Evolutionary conservation across 2,888 invertebrate species (phyloP), one percentile per base, ranked within the genome.

Genomic region (Synergus itoensis): DNA sequence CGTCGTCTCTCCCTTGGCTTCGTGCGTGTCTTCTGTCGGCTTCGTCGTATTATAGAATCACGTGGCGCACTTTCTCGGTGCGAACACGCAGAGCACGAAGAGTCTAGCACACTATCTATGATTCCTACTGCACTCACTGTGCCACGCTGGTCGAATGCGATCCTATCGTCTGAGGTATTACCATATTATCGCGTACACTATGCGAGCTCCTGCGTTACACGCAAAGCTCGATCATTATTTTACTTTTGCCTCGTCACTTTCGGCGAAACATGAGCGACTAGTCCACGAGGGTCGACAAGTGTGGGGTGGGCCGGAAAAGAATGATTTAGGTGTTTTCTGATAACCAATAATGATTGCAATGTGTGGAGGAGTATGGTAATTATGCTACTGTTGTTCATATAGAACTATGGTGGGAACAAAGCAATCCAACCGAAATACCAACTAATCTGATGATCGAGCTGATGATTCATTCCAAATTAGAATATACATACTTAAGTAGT

Each of bases 171-270:
- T 21, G 45, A 69, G 28, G 69, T 14, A 69, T 69, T 69, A 69
- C 21, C 69, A 69, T 69, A 69, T 69, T 69, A 67, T 69, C 41
- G 41, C 28, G 16, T 21, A 16, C 28, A 45, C 45, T 28, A 43
- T 14, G 28, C 45, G 45, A 21, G 45, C 45, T 18, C 8, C 45
- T 16, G 16, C 28, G 4, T 28, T 28, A 69, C 69, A 69, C 69
- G 69, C 69, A 69, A 69, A 69, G 45, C 45, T 48, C 53, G 53
- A 48, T 69, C 69, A 69, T 69, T 69, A 69, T 69, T 69, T 69
- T 45, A 40, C 45, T 28, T 28, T 69, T 48, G 69, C 48, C 69
- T 69, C 45, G 69, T 69, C 69, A 69, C 45, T 69, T 69, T 67
- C 63, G 40, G 18, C 43, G 21, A 67, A 67, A 67, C 41, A 67